phyloP scores from a whole-genome alignment of 2,888 invertebrate species.

The Augiades crinisus region DNA sequence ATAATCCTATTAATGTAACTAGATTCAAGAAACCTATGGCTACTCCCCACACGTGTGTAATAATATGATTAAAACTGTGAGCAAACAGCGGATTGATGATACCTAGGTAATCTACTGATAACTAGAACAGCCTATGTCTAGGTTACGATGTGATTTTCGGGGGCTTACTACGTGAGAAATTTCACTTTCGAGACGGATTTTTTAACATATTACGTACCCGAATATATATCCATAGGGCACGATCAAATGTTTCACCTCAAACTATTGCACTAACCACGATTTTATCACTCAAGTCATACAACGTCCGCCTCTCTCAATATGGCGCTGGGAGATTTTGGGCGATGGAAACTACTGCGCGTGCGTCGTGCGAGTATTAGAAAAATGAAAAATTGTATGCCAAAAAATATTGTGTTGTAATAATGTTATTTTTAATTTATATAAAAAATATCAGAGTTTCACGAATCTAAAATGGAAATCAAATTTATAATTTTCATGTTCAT shows the following conservation, averaged over 20 bases:
- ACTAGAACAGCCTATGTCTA: slow-evolving; percentile 84
- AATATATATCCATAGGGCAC: slow-evolving; percentile 82
- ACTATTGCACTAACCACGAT: slow-evolving; percentile 80
- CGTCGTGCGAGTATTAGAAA: slow-evolving; percentile 72
- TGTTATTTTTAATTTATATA: slow-evolving; percentile 2
- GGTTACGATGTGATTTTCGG: slow-evolving; percentile 77
- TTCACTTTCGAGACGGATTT: slow-evolving; percentile 54
- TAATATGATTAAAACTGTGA: slow-evolving; percentile 85
- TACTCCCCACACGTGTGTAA: slow-evolving; percentile 83
- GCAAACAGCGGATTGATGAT: slow-evolving; percentile 82
- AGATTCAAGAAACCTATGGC: slow-evolving; percentile 89
- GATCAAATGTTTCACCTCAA: slow-evolving; percentile 79
- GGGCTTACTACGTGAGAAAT: slow-evolving; percentile 48
- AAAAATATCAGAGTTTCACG: slow-evolving; percentile 14
- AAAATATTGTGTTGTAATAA: slow-evolving; percentile 4
- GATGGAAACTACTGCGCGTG: slow-evolving; percentile 79
- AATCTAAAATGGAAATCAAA: slow-evolving; percentile 51
- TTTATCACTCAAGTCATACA: slow-evolving; percentile 81
- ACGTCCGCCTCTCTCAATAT: slow-evolving; percentile 89
- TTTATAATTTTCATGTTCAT: slow-evolving; percentile 67
- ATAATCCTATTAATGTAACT: slow-evolving; percentile 90
- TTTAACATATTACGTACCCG: slow-evolving; percentile 75
- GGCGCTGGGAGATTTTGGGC: slow-evolving; percentile 85
- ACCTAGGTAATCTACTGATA: slow-evolving; percentile 82
- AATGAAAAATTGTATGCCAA: slow-evolving; percentile 47